These are phyloP conservation scores for Gonatopus flavifemur DNA, from an alignment of 1,140 invertebrate species.

Conservation along the genomic window DNA sequence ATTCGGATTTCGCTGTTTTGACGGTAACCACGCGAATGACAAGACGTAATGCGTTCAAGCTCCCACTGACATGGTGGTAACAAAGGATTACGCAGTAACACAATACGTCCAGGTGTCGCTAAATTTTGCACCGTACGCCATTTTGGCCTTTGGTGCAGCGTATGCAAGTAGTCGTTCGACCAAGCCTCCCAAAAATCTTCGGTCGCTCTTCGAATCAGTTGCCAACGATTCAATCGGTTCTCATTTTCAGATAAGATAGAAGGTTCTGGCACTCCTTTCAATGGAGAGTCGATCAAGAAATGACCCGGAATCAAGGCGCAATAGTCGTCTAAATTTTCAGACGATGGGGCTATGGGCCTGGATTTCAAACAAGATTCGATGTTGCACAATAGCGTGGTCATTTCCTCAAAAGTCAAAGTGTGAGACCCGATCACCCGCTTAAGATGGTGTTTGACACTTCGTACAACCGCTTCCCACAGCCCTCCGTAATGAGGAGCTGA, in stretches of 20 bases:
- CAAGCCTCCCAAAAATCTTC: not conserved
- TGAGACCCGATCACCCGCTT: no score
- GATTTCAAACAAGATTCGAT: no score
- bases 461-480: no score
- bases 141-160: not conserved
- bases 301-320: constrained; percentile 34
- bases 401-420: no score
- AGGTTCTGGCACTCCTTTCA: no score
- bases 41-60: not conserved
- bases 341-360: constrained; percentile 9
- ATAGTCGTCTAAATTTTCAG: constrained; percentile 10
- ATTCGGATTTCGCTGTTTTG: no score
- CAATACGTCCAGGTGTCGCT: not conserved
- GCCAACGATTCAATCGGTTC: no score
- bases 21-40: not conserved
- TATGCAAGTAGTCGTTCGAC: not conserved
- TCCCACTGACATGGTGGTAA: not conserved
- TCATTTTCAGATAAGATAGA: no score
- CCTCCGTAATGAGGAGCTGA: constrained; percentile 9
- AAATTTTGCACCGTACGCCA: not conserved
- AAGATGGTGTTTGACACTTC: constrained; percentile 19
- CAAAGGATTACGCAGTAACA: no score
- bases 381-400: no score
- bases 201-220: not conserved
- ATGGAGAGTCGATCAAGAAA: constrained; percentile 35